Evolutionary conservation across 2,888 invertebrate species (phyloP).

Genomic region (Acanthoscelides obtectus): DNA sequence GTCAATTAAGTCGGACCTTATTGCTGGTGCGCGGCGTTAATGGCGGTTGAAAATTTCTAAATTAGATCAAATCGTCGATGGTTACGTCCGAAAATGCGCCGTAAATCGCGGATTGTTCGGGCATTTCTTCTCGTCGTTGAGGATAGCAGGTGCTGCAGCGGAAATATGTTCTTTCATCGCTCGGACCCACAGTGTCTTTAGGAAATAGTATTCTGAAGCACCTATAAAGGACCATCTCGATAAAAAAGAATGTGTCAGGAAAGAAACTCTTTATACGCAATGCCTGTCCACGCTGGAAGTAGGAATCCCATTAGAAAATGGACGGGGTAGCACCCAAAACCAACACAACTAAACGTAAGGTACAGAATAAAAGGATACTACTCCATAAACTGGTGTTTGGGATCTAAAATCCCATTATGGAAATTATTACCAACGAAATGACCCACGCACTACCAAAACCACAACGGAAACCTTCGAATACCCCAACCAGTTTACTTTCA

Average conservation of each 20-base stretch:
- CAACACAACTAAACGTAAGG: no score
- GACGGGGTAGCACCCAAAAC: no score
- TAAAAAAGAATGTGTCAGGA: not conserved
- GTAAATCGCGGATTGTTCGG: not conserved
- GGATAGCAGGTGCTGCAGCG: not conserved
- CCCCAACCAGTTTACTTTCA: no score
- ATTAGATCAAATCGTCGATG: not conserved
- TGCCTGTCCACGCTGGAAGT: no score
- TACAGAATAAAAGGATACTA: no score
- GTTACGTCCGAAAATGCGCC: not conserved
- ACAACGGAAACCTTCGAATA: no score
- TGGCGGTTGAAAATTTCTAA: not conserved
- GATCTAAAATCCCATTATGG: no score
- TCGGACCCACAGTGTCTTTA: not conserved
- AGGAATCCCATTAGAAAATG: no score
- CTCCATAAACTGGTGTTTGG: no score
- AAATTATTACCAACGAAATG: no score
- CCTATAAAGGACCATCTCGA: not conserved
- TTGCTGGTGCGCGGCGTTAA: not conserved
- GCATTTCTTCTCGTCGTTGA: not conserved
- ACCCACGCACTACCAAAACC: no score
- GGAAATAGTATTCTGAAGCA: not conserved
- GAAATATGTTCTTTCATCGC: not conserved
- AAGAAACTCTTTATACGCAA: not conserved
- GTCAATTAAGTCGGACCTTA: not conserved